phyloP scores from a whole-genome alignment of 2,888 invertebrate genomes.

The Trichogramma dendrolimi region DNA sequence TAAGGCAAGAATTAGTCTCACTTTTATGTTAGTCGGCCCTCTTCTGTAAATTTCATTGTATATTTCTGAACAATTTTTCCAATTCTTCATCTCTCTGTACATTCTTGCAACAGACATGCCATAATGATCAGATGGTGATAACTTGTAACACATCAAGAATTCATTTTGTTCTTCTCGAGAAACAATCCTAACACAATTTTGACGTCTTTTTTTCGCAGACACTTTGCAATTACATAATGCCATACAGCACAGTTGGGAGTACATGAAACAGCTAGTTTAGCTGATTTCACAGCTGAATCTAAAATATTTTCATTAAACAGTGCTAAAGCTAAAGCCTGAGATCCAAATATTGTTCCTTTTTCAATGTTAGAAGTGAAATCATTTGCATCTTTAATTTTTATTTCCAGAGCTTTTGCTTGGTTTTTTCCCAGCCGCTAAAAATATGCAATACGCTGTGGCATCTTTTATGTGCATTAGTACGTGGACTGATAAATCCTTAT shows the following conservation, averaged over 20 bases:
- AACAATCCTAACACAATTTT: not conserved
- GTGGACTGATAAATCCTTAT: not conserved
- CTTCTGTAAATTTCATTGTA: no score
- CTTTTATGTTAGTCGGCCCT: no score
- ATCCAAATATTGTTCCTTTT: constrained; percentile 1
- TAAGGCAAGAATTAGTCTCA: no score
- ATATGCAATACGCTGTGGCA: not conserved
- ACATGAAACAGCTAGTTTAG: not conserved
- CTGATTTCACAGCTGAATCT: not conserved
- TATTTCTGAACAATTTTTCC: no score
- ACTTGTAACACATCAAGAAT: not conserved
- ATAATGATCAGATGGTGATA: no score
- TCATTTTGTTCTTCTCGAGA: not conserved
- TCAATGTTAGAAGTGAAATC: not conserved
- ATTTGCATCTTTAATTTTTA: not conserved
- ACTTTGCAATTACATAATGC: not conserved
- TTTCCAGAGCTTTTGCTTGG: not conserved
- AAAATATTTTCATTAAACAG: not conserved
- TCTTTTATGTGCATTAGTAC: constrained; percentile 1
- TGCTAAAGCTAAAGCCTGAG: not conserved
- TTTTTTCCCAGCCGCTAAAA: not conserved
- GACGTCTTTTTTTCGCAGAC: not conserved
- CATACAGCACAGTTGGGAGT: not conserved
- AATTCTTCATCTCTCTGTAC: no score
- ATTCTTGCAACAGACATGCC: no score